phyloP scores from a whole-genome alignment of 1,140 invertebrate genomes.

The Tyrophagus putrescentiae region DNA sequence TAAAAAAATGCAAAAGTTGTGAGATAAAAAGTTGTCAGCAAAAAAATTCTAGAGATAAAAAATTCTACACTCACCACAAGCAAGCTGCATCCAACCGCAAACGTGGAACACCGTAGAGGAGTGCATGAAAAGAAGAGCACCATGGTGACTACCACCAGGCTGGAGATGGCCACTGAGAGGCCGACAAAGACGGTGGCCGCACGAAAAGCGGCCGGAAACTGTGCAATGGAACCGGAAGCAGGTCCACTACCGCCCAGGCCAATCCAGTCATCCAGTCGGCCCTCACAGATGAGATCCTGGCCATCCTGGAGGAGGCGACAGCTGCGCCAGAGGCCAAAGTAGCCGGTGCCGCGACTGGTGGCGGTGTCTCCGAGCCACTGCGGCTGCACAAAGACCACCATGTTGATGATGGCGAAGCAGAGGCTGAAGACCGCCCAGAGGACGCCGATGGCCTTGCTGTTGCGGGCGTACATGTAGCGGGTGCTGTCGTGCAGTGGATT shows the following conservation, averaged over 20 bases:
- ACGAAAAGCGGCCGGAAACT: conserved; percentile 58
- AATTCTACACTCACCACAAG: conserved; percentile 58
- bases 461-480: conserved; percentile 79
- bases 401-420: conserved; percentile 85
- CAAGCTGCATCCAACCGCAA: conserved; percentile 78
- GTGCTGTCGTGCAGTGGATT: conserved; percentile 40
- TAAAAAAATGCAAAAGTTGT: neutral
- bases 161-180: conserved; percentile 61
- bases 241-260: no score
- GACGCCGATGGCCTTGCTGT: conserved; percentile 87
- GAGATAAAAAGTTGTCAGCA: neutral
- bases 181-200: conserved; percentile 72
- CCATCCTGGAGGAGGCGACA: conserved; percentile 44
- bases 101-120: conserved; percentile 83
- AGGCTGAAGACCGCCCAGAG: conserved; percentile 89
- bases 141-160: conserved; percentile 70
- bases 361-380: conserved; percentile 71
- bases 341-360: conserved; percentile 66
- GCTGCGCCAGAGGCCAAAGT: conserved; percentile 77
- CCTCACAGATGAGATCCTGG: conserved; percentile 50
- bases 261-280: conserved; percentile 65
- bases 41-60: neutral
- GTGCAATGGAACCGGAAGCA: conserved; percentile 50
- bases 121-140: conserved; percentile 84
- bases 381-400: conserved; percentile 85